Percentiles rank a stretch among this genome's conserved stretches.
phyloP scores from a whole-genome alignment of 2,888 invertebrate genomes.

The Tipula unca region DNA sequence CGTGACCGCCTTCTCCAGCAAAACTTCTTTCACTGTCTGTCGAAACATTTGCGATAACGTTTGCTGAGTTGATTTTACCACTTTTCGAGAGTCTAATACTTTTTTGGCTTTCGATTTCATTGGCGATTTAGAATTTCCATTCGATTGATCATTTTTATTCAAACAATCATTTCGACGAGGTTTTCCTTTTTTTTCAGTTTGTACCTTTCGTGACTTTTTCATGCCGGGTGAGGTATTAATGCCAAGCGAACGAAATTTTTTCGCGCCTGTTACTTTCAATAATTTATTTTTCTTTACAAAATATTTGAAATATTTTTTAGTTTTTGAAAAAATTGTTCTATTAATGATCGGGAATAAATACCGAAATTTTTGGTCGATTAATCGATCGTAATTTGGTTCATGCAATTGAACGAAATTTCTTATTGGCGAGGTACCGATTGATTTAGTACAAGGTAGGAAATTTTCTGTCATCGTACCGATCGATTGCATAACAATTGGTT shows the following conservation, averaged over 20 bases:
- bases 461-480: not conserved
- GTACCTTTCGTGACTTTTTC: not conserved
- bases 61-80: not conserved
- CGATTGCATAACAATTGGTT: not conserved
- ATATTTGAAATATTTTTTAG: not conserved
- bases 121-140: not conserved
- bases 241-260: not conserved
- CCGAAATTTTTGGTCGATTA: not conserved
- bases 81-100: not conserved
- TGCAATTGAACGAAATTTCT: not conserved
- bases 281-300: not conserved
- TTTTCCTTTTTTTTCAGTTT: not conserved
- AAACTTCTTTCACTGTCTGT: not conserved
- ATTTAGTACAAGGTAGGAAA: not conserved
- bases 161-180: not conserved
- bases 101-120: not conserved
- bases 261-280: not conserved
- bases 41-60: not conserved
- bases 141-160: not conserved
- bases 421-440: not conserved
- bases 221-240: not conserved
- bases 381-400: not conserved
- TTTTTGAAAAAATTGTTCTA: not conserved
- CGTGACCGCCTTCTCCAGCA: not conserved
- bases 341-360: not conserved